Base-by-base conservation (phyloP, 1,140 invertebrate species). In the Plodia interpunctella region DNA sequence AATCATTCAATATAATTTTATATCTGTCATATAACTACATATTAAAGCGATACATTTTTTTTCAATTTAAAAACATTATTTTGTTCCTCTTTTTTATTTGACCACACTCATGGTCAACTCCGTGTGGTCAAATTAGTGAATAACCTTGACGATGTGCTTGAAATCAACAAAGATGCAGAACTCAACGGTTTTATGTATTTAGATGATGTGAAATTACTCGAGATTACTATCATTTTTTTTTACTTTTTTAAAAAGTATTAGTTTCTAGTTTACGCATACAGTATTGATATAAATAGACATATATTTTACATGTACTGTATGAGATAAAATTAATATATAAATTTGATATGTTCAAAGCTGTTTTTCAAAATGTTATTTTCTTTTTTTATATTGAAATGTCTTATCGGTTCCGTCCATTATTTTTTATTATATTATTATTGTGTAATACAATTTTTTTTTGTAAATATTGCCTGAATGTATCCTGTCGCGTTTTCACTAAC, bases 371-470 rank as follows among this genome's bases (percentile, higher is more conserved):
- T 63, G 55, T 63, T 56, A 61, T 62, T 59, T 60, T 60, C 30
- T 63, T 58, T 57, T 54, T 63, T 65, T 49, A 54, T 67, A 66
- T 78, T 80, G 54, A 54, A 68, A 70, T 17, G 70, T 78, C 82
- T 80, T 87, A 86, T 88, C 83, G 57, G 83, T 88, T 87, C 86
- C 86, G 83, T 88, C 86, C 86, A 88, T 78, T 76, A 70, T 78
- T 60, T n/a, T 70, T 66, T 53, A 53, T 78, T 83, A 68, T 68
- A 32, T 71, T 78, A 72, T 72, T 76, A 68, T n/a, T n/a, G 69
- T 72, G 56, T 71, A 72, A 65, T 62, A 61, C 62, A 54, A 61
- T 55, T 60, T 60, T 65, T 62, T 50, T 62, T 59, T 85, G 75
- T 80, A 83, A 75, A 83, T 84, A 82, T 63, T 67, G 63, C 65